These are phyloP conservation scores for Irena cyanogastra DNA, from an alignment of 2,113 vertebrate genomes.

Conservation along the genomic window DNA sequence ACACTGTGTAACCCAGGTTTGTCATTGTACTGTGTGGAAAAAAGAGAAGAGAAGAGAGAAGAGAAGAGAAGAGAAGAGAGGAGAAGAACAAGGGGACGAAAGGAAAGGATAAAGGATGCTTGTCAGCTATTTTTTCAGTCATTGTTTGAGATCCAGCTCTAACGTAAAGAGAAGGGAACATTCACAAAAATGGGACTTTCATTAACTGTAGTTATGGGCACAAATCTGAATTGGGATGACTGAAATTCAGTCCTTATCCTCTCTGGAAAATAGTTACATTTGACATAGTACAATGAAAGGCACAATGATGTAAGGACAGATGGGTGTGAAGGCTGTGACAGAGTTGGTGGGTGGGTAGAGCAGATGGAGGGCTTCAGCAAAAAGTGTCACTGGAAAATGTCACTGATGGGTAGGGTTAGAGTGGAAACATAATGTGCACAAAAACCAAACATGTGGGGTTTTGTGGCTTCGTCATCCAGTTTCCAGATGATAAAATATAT, in stretches of 20 bases:
- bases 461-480: neutral
- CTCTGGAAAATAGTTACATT: neutral
- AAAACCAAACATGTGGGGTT: neutral
- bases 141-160: neutral
- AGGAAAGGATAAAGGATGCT: too few relatives aligned
- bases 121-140: neutral
- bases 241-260: neutral
- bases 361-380: neutral
- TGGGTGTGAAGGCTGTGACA: neutral
- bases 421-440: neutral
- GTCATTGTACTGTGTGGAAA: neutral
- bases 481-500: neutral
- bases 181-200: neutral
- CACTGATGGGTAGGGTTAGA: neutral
- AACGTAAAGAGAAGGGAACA: neutral
- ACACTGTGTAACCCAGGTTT: neutral
- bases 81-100: fast-evolving
- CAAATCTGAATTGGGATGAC: neutral
- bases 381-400: neutral
- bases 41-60: too few relatives aligned
- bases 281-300: neutral
- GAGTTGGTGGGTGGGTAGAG: neutral
- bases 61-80: neutral
- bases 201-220: neutral
- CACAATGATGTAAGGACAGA: neutral